Percentiles rank a stretch among this genome's conserved stretches.
phyloP scores from a whole-genome alignment of 92 coral and sea anemone species.

The Anthopleura xanthogrammica region DNA sequence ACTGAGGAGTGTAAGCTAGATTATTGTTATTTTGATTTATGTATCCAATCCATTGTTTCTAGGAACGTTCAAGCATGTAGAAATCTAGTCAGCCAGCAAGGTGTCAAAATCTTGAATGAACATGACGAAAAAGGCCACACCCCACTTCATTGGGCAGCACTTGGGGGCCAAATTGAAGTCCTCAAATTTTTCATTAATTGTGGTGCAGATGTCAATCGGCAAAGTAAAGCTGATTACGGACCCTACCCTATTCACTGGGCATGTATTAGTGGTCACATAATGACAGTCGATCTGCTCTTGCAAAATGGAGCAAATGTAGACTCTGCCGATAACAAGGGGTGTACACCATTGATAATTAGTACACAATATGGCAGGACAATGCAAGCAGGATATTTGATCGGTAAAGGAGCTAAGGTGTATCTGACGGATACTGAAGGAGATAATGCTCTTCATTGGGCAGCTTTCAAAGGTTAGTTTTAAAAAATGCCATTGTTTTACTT shows the following conservation, averaged over 20 bases:
- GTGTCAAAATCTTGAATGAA: conserved; percentile 73
- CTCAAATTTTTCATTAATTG: conserved; percentile 82
- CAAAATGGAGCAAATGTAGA: conserved; percentile 92
- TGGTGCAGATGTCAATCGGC: conserved; percentile 81
- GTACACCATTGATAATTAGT: conserved; percentile 88
- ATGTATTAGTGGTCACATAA: conserved; percentile 90
- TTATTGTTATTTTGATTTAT: too few relatives aligned
- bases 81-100: conserved; percentile 69
- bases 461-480: conserved; percentile 82
- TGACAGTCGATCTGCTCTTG: conserved; percentile 84
- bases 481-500: too few relatives aligned
- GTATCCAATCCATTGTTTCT: not conserved
- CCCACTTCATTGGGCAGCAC: conserved; percentile 88
- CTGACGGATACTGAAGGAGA: conserved; percentile 93
- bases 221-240: conserved; percentile 89
- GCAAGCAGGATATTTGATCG: conserved; percentile 90
- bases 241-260: conserved; percentile 98
- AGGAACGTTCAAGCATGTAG: conserved; percentile 82
- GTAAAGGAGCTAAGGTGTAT: conserved; percentile 89
- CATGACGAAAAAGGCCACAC: conserved; percentile 93
- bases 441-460: conserved; percentile 94
- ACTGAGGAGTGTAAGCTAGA: too few relatives aligned
- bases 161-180: conserved; percentile 84
- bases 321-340: conserved; percentile 84
- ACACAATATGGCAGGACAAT: conserved; percentile 93